phyloP scores from a whole-genome alignment of 2,113 vertebrate genomes.

The Pseudolaguvia tuberculata region DNA sequence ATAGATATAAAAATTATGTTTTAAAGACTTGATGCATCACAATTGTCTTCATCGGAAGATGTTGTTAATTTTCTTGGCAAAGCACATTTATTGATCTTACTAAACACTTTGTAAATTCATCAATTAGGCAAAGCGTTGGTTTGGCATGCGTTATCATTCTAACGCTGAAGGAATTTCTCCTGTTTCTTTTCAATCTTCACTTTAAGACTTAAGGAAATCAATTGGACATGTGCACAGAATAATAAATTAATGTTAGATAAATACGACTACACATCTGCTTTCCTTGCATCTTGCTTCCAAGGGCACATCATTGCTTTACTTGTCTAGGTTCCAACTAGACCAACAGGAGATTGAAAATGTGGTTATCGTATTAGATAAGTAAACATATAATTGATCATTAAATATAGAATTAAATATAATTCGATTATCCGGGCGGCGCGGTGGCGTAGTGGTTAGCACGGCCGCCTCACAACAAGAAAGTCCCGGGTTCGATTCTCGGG shows the following conservation, averaged over 20 bases:
- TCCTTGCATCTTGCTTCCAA: too few species aligned
- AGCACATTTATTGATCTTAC: background rate
- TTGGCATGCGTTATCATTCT: background rate
- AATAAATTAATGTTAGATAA: background rate
- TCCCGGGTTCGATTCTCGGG: too few species aligned
- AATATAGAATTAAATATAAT: too few species aligned
- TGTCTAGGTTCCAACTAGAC: background rate
- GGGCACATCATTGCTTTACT: slow-evolving; percentile 1
- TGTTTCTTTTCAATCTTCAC: background rate
- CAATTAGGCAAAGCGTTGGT: background rate
- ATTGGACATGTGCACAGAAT: background rate
- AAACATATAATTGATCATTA: too few species aligned
- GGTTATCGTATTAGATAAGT: too few species aligned
- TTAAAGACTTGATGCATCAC: too few species aligned
- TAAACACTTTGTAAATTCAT: background rate
- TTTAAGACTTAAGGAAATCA: background rate
- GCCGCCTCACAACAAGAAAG: too few species aligned
- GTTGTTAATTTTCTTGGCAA: background rate
- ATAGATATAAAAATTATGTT: too few species aligned
- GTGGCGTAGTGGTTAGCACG: too few species aligned
- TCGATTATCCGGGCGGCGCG: too few species aligned
- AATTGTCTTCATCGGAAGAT: too few species aligned
- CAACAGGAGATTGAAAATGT: too few species aligned
- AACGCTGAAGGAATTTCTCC: background rate
- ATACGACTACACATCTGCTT: background rate